Evolutionary conservation across 2,113 vertebrate genomes (phyloP).

Genomic region (Anguilla rostrata): DNA sequence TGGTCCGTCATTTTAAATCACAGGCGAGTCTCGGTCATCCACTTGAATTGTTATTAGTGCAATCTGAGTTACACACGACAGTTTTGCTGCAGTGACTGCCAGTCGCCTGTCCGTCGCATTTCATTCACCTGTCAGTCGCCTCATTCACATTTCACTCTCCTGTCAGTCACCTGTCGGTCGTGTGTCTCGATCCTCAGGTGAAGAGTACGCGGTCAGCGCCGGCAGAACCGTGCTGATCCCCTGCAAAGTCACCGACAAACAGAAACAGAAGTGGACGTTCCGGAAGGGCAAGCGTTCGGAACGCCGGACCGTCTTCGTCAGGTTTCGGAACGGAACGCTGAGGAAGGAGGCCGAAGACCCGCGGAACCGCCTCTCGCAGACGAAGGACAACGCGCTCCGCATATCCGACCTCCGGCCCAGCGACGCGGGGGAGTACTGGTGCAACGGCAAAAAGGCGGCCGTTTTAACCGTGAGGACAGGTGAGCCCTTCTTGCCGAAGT

Average conservation of each 20-base stretch:
- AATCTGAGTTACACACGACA: no score
- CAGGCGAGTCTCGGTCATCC: no score
- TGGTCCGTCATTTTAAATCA: no score
- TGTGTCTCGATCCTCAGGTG: constrained; percentile 35
- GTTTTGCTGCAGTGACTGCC: no score
- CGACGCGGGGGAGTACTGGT: constrained; percentile 55
- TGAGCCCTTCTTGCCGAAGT: neutral
- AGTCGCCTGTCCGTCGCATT: neutral
- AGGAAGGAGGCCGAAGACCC: constrained; percentile 37
- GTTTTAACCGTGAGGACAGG: constrained; percentile 44
- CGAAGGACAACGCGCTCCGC: constrained; percentile 40
- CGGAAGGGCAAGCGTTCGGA: neutral
- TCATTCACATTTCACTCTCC: no score
- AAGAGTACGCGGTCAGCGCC: constrained; percentile 25
- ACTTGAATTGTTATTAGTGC: no score
- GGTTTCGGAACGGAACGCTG: constrained; percentile 49
- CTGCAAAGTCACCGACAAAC: constrained; percentile 41
- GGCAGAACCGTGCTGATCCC: constrained; percentile 59
- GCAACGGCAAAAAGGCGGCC: constrained; percentile 43
- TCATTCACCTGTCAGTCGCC: no score
- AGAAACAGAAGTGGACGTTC: constrained; percentile 47
- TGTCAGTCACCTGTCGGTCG: neutral
- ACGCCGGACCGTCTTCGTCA: constrained; percentile 43
- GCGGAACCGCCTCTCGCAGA: constrained; percentile 37
- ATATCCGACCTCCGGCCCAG: constrained; percentile 51